phyloP scores from a whole-genome alignment of 2,113 vertebrate genomes.

The Tragelaphus strepsiceros region DNA sequence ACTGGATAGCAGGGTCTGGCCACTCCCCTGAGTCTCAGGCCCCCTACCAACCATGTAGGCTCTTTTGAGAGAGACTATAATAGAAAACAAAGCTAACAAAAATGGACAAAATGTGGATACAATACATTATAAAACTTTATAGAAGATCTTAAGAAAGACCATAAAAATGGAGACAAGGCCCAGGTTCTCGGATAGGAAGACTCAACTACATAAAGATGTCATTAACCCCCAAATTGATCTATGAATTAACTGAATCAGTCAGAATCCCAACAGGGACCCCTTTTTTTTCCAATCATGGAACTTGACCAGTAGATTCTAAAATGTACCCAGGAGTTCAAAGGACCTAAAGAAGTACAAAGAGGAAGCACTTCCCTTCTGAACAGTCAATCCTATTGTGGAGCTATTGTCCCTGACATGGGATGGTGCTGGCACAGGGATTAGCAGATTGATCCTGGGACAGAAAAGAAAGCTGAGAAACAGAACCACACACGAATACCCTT shows the following conservation, averaged over 20 bases:
- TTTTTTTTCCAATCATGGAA: background rate
- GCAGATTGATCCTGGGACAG: background rate
- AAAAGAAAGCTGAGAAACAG: background rate
- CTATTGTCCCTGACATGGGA: background rate
- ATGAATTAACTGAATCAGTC: background rate
- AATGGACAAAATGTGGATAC: background rate
- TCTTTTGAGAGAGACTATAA: background rate
- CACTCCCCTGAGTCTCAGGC: background rate
- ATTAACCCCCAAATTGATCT: background rate
- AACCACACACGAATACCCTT: background rate
- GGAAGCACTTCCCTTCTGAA: background rate
- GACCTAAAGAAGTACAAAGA: background rate
- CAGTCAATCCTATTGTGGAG: background rate
- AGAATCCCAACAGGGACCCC: background rate
- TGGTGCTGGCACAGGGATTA: background rate
- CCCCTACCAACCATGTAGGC: background rate
- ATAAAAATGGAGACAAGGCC: background rate
- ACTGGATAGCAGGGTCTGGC: background rate
- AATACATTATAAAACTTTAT: background rate
- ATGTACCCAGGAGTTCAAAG: background rate
- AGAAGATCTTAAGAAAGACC: background rate
- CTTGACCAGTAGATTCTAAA: background rate
- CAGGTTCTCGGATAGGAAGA: background rate
- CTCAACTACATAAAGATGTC: background rate
- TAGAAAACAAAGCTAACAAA: background rate